phyloP scores from a whole-genome alignment of 2,113 vertebrate genomes.

The Istiophorus platypterus region DNA sequence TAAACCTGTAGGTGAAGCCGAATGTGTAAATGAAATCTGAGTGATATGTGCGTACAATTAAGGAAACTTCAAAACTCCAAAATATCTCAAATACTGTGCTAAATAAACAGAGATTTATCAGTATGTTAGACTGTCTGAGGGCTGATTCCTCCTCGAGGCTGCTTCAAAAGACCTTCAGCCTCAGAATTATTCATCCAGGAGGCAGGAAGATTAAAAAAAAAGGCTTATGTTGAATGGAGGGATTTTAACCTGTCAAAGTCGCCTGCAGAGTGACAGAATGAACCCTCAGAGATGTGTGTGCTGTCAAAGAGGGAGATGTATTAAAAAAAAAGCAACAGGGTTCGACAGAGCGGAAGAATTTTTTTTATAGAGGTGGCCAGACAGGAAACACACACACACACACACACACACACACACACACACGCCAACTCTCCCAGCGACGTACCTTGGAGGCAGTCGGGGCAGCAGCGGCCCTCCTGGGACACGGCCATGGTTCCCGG shows the following conservation, averaged over 20 bases:
- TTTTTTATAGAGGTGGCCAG: not conserved
- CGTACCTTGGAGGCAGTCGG: conserved; percentile 88
- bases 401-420: not conserved
- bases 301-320: not conserved
- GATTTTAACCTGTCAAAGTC: not conserved
- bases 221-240: no score
- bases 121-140: no score
- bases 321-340: not conserved
- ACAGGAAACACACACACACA: not conserved
- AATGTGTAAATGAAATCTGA: not conserved
- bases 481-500: conserved; percentile 78
- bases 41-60: not conserved
- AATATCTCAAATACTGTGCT: not conserved
- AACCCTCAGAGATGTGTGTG: not conserved
- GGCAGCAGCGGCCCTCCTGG: conserved; percentile 87
- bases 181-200: not conserved
- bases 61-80: not conserved
- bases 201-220: not conserved
- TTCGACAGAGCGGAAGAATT: not conserved
- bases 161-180: not conserved
- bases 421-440: not conserved
- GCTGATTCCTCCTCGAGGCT: not conserved
- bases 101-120: no score
- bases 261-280: not conserved
- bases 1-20: not conserved